Evolutionary conservation across 2,797 vertebrate genomes (phyloP), one percentile per base, ranked within the genome.

Genomic region (Acipenser oxyrinchus): DNA sequence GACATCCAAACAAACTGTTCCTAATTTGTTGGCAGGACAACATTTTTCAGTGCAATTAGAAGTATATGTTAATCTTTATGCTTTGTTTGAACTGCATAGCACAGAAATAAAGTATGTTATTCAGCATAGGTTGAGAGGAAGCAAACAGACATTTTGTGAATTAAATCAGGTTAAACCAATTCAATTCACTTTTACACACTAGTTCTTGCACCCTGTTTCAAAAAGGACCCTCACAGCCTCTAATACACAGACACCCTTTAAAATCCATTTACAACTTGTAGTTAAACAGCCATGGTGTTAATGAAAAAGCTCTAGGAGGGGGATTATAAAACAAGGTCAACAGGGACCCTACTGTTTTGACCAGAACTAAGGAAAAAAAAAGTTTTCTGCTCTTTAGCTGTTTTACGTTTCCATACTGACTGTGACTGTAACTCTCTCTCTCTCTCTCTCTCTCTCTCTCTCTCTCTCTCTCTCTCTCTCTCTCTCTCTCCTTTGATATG

Each of bases 401-500:
- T 78, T 81, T 82, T 81, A 76, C 79, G 75, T 77, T 78, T 78
- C 74, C 67, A 75, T 70, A 77, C 72, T 76, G 75, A 71, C 73
- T 73, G 69, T 76, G 75, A 71, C 73, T 73, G 69, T 77, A 80
- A 82, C 75, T 77, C 69, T 80, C 18, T 18, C 15, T n/a, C n/a
- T n/a, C n/a, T n/a, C n/a, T n/a, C n/a, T n/a, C n/a, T n/a, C n/a
- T n/a, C n/a, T n/a, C n/a, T n/a, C n/a, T n/a, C n/a, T n/a, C n/a
- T n/a, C n/a, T 73, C 68, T 77, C 79, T 82, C 75, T 77, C 69
- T 80, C 23, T 37, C 23, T 37, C 23, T 37, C 23, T 37, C 9
- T 12, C 50, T 49, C 3, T n/a, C 1, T 49, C 48, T 6, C 37
- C 48, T 59, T 8, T 12, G 48, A 48, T 49, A 49, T 37, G 15